Conservation (phyloP, 2,888 invertebrate species). For the Cordylochernes scorpioides region DNA sequence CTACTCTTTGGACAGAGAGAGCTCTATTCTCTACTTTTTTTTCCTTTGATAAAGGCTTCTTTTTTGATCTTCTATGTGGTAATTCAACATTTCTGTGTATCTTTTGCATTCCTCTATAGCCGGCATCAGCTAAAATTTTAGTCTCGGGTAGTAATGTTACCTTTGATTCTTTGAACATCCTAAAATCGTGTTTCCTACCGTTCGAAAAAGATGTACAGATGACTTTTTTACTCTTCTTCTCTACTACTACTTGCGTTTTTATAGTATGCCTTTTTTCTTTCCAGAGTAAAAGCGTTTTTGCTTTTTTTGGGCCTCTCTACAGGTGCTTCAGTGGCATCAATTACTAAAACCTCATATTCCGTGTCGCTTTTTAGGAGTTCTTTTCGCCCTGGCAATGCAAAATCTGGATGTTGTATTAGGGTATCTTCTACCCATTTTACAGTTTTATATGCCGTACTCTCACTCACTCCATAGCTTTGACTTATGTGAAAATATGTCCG, state of each 20-base stretch:
- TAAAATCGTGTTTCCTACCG: not conserved
- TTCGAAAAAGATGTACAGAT: too few relatives aligned
- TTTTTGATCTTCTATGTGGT: slow-evolving; percentile 1
- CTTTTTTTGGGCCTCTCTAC: slow-evolving; percentile 1
- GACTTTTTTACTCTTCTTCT: slow-evolving; percentile 3
- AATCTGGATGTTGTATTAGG: too few relatives aligned
- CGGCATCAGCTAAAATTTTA: not conserved
- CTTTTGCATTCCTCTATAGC: slow-evolving; percentile 1
- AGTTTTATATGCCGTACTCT: too few relatives aligned
- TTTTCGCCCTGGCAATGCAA: too few relatives aligned
- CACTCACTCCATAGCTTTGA: too few relatives aligned
- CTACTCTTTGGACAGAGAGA: not conserved
- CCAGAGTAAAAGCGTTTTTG: not conserved
- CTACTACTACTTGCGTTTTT: not conserved
- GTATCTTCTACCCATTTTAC: too few relatives aligned
- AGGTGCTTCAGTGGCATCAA: not conserved
- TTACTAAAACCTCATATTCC: not conserved
- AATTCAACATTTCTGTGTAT: not conserved
- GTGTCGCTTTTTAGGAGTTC: too few relatives aligned
- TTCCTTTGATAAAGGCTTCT: not conserved
- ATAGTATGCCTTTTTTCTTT: not conserved
- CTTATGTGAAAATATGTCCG: too few relatives aligned
- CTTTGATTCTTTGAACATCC: not conserved
- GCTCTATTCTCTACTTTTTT: not conserved
- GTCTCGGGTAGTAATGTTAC: too few relatives aligned